Base-by-base conservation (phyloP, 2,888 invertebrate genomes). In the Lingula anatina region DNA sequence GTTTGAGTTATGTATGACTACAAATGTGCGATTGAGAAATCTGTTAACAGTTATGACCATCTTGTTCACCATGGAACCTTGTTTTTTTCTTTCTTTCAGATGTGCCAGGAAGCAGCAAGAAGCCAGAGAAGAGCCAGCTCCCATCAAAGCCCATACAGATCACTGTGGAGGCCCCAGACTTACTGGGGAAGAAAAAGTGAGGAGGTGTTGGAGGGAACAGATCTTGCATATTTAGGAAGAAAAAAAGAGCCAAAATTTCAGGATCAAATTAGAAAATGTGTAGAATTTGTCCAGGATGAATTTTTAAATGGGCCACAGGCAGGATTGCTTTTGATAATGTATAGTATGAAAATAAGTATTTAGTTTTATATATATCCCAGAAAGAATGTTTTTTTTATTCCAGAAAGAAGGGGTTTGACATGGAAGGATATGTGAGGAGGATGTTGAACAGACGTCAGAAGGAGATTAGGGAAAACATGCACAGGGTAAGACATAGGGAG, bases 401-500 rank as follows among this genome's bases (percentile, higher is more conserved):
- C 55, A 84, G 82, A 72, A 82, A 80, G 61, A 86, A 85, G 62
- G 81, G 78, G 49, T 68, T 83, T 56, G 88, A 91, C 78, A 71
- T 89, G 47, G 84, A 88, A 73, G 86, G 86, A 68, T 83, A 85
- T 59, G 80, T 93, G 66, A 86, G 86, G 66, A 83, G 87, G 49
- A 83, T 85, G 70, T 79, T 93, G 27, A 92, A 91, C 72, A 82
- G 86, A 52, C 83, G 85, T 21, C 85, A 86, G 64, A 88, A 87
- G 76, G 86, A 88, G 64, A 84, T 86, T 64, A 90, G 91, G 79
- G 76, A 89, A 27, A 82, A 84, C 45, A 80, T 89, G 69, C 94
- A 95, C 70, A 92, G 93, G 83, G 87, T 88, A 88, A 73, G 86
- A n/a, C n/a, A n/a, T n/a, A n/a, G n/a, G n/a, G n/a, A n/a, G n/a